Evolutionary conservation across 2,797 vertebrate genomes (phyloP).

Genomic region (Amniataba percoides): DNA sequence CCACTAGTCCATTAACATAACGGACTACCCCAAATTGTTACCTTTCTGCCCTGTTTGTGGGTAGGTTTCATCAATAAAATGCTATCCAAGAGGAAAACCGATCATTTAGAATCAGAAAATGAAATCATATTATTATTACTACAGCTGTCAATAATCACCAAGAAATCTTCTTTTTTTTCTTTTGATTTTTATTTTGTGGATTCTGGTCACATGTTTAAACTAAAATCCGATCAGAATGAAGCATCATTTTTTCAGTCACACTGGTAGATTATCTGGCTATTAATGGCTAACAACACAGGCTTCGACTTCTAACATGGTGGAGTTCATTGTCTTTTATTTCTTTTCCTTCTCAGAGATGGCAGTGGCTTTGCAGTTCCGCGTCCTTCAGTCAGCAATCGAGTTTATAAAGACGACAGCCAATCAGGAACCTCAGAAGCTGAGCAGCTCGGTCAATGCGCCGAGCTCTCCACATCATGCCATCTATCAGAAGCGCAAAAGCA

Average conservation of each 20-base stretch:
- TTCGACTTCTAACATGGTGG: not conserved
- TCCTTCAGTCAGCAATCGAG: constrained; percentile 95
- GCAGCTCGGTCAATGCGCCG: constrained; percentile 76
- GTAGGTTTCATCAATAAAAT: not conserved
- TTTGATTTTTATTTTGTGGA: too few species aligned
- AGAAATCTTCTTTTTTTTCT: too few species aligned
- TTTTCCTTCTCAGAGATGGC: constrained; percentile 89
- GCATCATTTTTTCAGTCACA: too few species aligned
- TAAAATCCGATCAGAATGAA: too few species aligned
- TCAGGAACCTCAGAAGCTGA: constrained; percentile 88
- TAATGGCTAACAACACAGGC: too few species aligned
- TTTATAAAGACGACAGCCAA: constrained; percentile 94
- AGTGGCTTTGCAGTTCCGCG: constrained; percentile 92
- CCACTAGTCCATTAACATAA: too few species aligned
- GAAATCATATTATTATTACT: too few species aligned
- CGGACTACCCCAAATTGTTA: too few species aligned
- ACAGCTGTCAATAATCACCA: too few species aligned
- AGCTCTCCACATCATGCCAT: constrained; percentile 83
- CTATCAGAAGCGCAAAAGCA: constrained; percentile 93
- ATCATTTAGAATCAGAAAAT: not conserved
- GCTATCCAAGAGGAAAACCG: not conserved
- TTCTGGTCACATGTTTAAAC: too few species aligned
- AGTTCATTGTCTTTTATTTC: not conserved
- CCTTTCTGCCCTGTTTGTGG: too few species aligned
- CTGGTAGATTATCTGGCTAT: too few species aligned